Base-by-base conservation (phyloP, 2,797 vertebrate genomes). In the Sebastes oblongus region DNA sequence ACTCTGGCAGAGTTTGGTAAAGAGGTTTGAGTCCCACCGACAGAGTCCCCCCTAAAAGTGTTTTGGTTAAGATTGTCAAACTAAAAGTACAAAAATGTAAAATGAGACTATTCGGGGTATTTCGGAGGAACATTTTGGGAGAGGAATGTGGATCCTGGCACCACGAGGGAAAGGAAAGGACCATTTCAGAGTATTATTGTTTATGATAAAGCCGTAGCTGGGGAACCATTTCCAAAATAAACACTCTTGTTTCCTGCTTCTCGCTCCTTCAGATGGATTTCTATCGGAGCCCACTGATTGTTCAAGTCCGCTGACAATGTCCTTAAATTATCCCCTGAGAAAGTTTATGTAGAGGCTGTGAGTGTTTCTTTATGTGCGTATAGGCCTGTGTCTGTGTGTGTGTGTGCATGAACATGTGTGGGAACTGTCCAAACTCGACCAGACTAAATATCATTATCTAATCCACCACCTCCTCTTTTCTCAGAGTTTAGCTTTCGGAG, bases 291-390 rank as follows among this genome's bases (percentile, higher is more conserved):
- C 62, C 75, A 8, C 25, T 73, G 87, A 90, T 88, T 87, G 88
- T 89, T 82, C 83, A 5, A 79, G 85, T 91, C 74, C 2, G 36
- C 83, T 74, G 87, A 91, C 88, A 88, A 90, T 72, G 85, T 91
- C 88, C 90, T 83, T 83, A 90, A 94, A 90, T 91, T 89, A 93
- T 92, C 86, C 90, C 87, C 83, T 90, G 92, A 90, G 91, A 94
- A 93, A 90, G 90, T 93, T 92, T 89, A 90, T 85, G 76, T 66
- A 55, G 72, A 42, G 79, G 36, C 29, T 29, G 46, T 22, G 39
- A 61, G 55, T 36, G 69, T 72, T 36, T 64, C 20, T 77, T 24
- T 74, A 39, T 82, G 78, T 50, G 62, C 1, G 27, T 75, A 30
- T 61, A 56, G 9, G 30, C 12, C 36, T 80, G 8, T 24, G 16